phyloP scores from a whole-genome alignment of 2,797 vertebrate species.

The Cuculus canorus region DNA sequence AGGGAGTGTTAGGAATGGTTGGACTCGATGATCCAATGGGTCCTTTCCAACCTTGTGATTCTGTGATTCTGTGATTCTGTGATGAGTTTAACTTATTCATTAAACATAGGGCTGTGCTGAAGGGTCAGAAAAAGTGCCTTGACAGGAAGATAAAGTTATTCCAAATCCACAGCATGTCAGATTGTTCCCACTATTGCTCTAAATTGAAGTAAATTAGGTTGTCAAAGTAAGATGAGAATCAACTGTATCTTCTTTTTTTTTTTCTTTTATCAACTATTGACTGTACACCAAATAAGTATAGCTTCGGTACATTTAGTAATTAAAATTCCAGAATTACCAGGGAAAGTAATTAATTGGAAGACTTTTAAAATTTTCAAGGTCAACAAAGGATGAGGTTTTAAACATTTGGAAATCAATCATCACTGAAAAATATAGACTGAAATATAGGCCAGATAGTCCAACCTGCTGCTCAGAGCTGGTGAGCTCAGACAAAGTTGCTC shows the following conservation, averaged over 20 bases:
- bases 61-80: too few relatives aligned
- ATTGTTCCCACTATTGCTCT: neutral
- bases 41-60: too few relatives aligned
- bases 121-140: neutral
- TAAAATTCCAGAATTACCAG: neutral
- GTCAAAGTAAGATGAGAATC: neutral
- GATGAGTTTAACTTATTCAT: neutral
- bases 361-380: neutral
- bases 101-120: neutral
- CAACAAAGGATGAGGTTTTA: neutral
- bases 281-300: neutral
- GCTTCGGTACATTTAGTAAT: neutral
- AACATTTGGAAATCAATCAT: neutral
- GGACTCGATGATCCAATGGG: too few relatives aligned
- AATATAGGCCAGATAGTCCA: neutral
- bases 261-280: neutral
- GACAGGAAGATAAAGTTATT: neutral
- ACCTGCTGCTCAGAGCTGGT: neutral
- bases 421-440: neutral
- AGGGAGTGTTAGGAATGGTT: too few relatives aligned
- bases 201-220: neutral
- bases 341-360: neutral
- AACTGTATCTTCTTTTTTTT: neutral
- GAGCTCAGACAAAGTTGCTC: neutral
- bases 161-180: accelerated